Evolutionary conservation across 2,888 invertebrate genomes (phyloP), one percentile per base, ranked within the genome.

Genomic region (Athalia cordata): DNA sequence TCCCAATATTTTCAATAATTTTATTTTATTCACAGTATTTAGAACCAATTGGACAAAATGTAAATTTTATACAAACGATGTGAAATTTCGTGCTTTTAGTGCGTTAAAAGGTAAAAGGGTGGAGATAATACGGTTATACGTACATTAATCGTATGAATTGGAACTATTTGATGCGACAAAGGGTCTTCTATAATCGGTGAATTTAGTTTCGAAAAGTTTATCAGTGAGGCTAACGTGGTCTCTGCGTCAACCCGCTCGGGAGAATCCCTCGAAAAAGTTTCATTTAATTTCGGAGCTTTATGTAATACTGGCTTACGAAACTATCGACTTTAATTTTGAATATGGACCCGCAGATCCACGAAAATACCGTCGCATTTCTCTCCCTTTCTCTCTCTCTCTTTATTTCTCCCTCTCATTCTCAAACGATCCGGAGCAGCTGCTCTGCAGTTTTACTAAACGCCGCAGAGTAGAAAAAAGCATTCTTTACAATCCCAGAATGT

Each of bases 281-380:
- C 72, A 72, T 72, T 45, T 47, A 72, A 72, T 59, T 72, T 13
- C 13, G 45, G 8, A 13, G 13, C 45, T 11, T 4, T 4, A 0
- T 29, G 3, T 55, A 4, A n/a, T 49, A 47, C n/a, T 64, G 0
- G 45, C 66, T 9, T 7, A 47, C 62, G 8, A 52, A 43, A 45
- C 68, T 59, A 59, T 57, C 72, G 72, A 57, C 62, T 75, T 75
- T 75, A 15, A 75, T 75, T 75, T 64, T 62, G 64, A 75, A 75
- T 64, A 75, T 64, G 64, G 62, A 75, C n/a, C 57, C 29, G 29
- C 29, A 29, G 29, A 29, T 29, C 59, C 72, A 7, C n/a, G 72
- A 47, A 49, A 57, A 52, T 47, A 52, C 52, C 75, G 75, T 75
- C 29, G 29, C 29, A 29, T 29, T 29, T 29, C 29, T 29, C 29